A percentile compares a stretch with the other conserved stretches of the same genome.
Evolutionary conservation across 1,140 invertebrate species (phyloP).

Genomic region (Heterodera schachtii): DNA sequence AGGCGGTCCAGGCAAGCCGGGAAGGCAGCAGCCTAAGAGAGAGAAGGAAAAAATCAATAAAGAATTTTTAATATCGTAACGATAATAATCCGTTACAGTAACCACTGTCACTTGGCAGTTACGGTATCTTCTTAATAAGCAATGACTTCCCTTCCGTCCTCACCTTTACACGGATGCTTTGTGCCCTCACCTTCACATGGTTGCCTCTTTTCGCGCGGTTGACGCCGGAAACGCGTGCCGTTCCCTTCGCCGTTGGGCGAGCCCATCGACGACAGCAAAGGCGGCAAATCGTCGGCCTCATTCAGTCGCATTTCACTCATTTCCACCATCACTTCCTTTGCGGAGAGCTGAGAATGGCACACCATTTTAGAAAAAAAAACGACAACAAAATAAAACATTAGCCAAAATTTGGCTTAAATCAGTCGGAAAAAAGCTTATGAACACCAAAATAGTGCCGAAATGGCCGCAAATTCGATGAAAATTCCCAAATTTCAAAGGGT

Average conservation of each 20-base stretch:
- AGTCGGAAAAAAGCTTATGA: too few species aligned
- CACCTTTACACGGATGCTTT: conserved; percentile 1
- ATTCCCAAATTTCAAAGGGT: too few species aligned
- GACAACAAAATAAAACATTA: conserved; percentile 26
- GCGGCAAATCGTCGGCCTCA: conserved; percentile 21
- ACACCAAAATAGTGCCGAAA: too few species aligned
- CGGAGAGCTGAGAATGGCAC: conserved; percentile 57
- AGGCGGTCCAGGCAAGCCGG: conserved; percentile 57
- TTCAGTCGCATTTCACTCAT: conserved; percentile 58
- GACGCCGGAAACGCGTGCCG: conserved; percentile 42
- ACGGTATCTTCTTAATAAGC: too few species aligned
- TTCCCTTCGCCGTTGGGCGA: conserved; percentile 33
- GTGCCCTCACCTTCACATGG: conserved; percentile 48
- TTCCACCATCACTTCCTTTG: conserved; percentile 64
- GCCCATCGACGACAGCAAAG: conserved; percentile 29
- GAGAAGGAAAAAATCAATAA: neutral
- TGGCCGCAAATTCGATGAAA: too few species aligned
- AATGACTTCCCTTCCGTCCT: too few species aligned
- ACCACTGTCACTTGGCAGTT: too few species aligned
- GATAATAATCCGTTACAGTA: too few species aligned
- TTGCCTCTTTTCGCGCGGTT: conserved; percentile 30
- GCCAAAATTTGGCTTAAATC: neutral
- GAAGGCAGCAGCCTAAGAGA: conserved; percentile 60
- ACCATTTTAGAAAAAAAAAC: conserved; percentile 16
- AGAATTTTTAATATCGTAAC: conserved; percentile 2